A percentile compares a stretch with the other conserved stretches of the same genome.
Conservation (phyloP, 2,113 vertebrate species). For the Abramis brama region DNA sequence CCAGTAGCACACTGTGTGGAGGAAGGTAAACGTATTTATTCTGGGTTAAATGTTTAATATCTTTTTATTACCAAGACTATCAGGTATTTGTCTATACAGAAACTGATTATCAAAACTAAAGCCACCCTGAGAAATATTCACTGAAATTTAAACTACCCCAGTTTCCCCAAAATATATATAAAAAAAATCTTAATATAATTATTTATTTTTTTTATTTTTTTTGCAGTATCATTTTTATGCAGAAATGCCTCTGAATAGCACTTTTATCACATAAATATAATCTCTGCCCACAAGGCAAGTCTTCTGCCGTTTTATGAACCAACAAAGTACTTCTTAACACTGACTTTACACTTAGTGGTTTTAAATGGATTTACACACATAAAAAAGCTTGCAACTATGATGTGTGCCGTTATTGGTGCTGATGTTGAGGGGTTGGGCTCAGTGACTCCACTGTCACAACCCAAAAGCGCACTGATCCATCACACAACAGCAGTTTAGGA, state of each 20-base stretch:
- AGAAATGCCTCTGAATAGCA: not conserved
- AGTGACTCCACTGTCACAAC: conserved; percentile 23
- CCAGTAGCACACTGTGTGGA: no score
- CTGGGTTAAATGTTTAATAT: no score
- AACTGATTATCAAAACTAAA: no score
- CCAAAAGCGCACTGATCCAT: conserved; percentile 30
- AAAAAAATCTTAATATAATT: no score
- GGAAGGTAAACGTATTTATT: no score
- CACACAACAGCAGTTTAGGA: conserved; percentile 35
- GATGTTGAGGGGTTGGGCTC: conserved; percentile 44
- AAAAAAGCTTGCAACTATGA: not conserved
- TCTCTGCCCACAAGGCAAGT: not conserved
- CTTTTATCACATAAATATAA: not conserved
- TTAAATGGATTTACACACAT: not conserved
- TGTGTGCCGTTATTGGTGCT: conserved; percentile 37
- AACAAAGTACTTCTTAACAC: conserved; percentile 6
- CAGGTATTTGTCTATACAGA: no score
- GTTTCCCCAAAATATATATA: no score
- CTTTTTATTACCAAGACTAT: no score
- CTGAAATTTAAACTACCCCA: no score
- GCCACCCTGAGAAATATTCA: no score
- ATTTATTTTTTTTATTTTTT: no score
- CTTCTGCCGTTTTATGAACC: not conserved
- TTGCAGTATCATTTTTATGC: no score
- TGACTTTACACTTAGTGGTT: not conserved